phyloP scores from a whole-genome alignment of 2,113 vertebrate genomes.

The Trachemys scripta region DNA sequence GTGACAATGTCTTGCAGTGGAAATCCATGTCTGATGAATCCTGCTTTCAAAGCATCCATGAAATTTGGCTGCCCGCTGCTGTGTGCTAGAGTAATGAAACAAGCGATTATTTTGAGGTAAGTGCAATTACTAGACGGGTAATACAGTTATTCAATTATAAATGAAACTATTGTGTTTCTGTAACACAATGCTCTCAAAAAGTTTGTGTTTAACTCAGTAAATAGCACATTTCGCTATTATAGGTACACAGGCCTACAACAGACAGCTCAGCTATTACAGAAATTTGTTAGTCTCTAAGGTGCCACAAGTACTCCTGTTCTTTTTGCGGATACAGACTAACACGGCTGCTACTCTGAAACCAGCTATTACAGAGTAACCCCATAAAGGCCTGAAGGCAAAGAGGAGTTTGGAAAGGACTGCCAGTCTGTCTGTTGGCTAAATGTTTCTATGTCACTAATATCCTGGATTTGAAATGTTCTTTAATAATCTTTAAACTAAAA shows the following conservation, averaged over 20 bases:
- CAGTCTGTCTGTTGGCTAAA: background rate
- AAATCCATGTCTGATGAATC: background rate
- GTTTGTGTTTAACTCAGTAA: background rate
- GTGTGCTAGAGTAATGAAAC: no score
- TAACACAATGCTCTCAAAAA: background rate
- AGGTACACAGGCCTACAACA: background rate
- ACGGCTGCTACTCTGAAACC: no score
- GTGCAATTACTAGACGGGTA: no score
- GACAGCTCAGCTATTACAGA: background rate
- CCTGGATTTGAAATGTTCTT: background rate
- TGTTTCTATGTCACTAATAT: background rate
- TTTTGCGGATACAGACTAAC: no score
- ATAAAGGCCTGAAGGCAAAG: no score
- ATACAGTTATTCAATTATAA: no score
- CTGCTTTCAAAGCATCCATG: background rate
- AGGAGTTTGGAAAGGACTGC: background rate
- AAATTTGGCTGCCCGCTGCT: background rate
- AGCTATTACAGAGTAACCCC: background rate
- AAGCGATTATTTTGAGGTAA: no score
- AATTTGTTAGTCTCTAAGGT: no score
- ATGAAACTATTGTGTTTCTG: background rate
- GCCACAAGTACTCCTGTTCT: no score
- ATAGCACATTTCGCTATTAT: background rate
- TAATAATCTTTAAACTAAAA: background rate
- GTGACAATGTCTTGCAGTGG: fast-evolving